Percentiles rank a stretch among this genome's conserved stretches.
Evolutionary conservation across 2,797 vertebrate genomes (phyloP).

Genomic region (Cephalopachus bancanus): DNA sequence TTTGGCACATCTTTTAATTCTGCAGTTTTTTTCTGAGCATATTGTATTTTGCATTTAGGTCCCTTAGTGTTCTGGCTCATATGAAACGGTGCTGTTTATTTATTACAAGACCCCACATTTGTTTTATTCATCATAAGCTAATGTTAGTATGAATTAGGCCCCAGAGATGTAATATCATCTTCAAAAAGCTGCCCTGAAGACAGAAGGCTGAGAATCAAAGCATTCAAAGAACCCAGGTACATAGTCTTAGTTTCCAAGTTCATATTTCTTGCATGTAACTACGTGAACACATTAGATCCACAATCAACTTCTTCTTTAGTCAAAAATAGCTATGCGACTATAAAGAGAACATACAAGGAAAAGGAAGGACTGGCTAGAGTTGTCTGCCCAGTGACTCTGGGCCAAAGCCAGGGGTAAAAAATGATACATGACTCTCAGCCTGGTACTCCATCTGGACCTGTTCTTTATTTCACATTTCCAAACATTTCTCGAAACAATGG

Average conservation of each 20-base stretch:
- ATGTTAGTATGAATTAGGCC: constrained; percentile 79
- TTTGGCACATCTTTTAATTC: constrained; percentile 66
- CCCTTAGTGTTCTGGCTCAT: constrained; percentile 81
- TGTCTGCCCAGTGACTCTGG: not conserved
- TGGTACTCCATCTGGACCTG: not conserved
- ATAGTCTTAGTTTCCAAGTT: constrained; percentile 51
- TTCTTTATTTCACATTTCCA: not conserved
- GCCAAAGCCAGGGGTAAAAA: not conserved
- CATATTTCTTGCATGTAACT: constrained; percentile 73
- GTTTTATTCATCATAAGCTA: constrained; percentile 87
- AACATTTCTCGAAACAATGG: not conserved
- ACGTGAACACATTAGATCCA: constrained; percentile 2
- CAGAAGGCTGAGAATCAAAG: constrained; percentile 80
- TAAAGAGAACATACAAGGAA: not conserved
- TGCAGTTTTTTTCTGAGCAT: constrained; percentile 70
- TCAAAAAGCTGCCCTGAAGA: constrained; percentile 83
- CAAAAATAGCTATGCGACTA: not conserved
- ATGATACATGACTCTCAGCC: not conserved
- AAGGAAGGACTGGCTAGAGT: not conserved
- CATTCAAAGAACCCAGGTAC: constrained; percentile 62
- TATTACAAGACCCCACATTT: constrained; percentile 86
- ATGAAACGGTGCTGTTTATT: constrained; percentile 86
- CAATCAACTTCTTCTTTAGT: not conserved
- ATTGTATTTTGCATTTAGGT: constrained; percentile 78
- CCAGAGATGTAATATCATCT: constrained; percentile 86